Conservation (phyloP, 2,888 invertebrate species). For the Ernsta delagoae region DNA sequence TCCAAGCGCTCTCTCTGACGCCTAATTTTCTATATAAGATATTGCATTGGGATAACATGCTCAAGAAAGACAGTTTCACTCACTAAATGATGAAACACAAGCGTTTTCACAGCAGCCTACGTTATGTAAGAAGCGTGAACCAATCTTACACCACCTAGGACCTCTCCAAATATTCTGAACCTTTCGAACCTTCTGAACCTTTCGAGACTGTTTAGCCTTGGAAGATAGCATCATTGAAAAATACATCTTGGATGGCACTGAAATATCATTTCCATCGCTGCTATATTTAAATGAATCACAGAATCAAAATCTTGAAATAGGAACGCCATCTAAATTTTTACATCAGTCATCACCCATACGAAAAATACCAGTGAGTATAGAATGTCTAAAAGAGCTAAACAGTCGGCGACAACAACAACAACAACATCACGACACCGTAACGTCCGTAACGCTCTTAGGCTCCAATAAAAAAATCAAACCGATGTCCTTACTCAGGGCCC, state of each 20-base stretch:
- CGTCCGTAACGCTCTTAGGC: background rate
- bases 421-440: background rate
- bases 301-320: background rate
- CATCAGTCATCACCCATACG: background rate
- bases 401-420: background rate
- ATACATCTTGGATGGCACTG: background rate
- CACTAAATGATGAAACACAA: background rate
- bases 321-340: constrained; percentile 1
- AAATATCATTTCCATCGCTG: background rate
- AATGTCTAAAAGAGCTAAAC: background rate
- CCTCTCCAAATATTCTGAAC: background rate
- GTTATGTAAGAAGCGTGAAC: background rate
- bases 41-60: constrained; percentile 39
- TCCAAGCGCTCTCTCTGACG: constrained; percentile 41
- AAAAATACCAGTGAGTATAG: background rate
- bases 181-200: background rate
- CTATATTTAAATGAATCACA: background rate
- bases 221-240: background rate
- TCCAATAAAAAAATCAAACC: background rate
- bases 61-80: constrained; percentile 8
- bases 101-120: background rate
- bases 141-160: background rate
- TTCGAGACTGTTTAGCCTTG: background rate
- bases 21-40: constrained; percentile 45
- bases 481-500: background rate